Conservation (phyloP, 2,797 vertebrate species). For the Coendou prehensilis region DNA sequence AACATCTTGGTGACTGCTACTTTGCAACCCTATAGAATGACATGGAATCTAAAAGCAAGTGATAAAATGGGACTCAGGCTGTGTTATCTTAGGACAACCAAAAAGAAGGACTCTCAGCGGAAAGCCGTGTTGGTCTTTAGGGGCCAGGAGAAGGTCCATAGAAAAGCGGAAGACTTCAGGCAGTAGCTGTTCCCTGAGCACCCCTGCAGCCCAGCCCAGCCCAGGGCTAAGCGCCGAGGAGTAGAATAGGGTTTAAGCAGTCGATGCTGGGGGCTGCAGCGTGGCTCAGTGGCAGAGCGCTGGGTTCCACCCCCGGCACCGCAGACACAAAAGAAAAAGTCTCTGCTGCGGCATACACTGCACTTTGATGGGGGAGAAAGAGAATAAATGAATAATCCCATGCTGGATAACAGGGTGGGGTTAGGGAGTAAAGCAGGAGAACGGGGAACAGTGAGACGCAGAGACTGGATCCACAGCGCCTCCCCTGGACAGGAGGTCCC, state of each 20-base stretch:
- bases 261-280: neutral
- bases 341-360: neutral
- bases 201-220: fast-evolving
- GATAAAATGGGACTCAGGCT: fast-evolving
- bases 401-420: neutral
- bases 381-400: fast-evolving
- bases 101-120: neutral
- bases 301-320: neutral
- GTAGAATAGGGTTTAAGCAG: neutral
- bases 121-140: neutral
- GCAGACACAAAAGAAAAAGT: neutral
- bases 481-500: neutral
- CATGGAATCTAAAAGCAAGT: fast-evolving
- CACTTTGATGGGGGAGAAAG: neutral
- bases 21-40: no score
- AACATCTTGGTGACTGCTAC: neutral
- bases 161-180: neutral
- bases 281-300: neutral
- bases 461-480: no score
- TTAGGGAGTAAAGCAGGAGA: fast-evolving
- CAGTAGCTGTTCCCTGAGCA: fast-evolving
- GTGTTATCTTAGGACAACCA: fast-evolving
- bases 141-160: neutral
- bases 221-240: fast-evolving
- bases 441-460: fast-evolving